Evolutionary conservation across 2,797 vertebrate genomes (phyloP), one percentile per base, ranked within the genome.

Genomic region (Schizothorax lantsangensis): DNA sequence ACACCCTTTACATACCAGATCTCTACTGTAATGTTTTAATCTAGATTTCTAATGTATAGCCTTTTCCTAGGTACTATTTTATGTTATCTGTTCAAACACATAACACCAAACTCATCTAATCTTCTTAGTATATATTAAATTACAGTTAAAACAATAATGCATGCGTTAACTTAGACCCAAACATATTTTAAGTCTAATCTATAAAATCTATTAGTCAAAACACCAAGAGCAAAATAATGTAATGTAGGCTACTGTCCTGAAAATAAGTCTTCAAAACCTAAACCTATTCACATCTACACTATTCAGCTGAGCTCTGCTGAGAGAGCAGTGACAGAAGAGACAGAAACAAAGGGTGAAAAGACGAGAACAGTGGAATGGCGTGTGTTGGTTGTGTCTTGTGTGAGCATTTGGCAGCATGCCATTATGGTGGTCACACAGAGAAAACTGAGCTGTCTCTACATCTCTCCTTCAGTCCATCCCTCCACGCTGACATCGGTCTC

Each of bases 361-460:
- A 68, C 47, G 45, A 40, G 73, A 43, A 26, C 43, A 74, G 57
- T 77, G 30, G 72, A 57, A 81, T 54, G 81, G 80, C 64, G 74
- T 88, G 91, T 84, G 47, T 87, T 92, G 89, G 89, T 90, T 90
- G 89, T 91, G 93, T 86, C 79, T 88, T 87, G 87, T 90, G 86
- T 92, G 85, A 91, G 90, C 89, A 72, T 79, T 87, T 90, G 92
- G 90, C 92, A 89, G 89, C 89, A 91, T 90, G 94, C 92, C 93
- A 95, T 94, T 92, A 92, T 94, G 93, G 92, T 91, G 81, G 91
- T 93, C 92, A 93, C 94, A 90, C 87, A 93, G 92, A 91, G 91
- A 91, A 77, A 59, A 80, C 74, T 93, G 89, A 94, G 92, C 94
- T 92, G 91, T 94, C 94, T 95, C 94, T 94, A 89, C 92, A 92